These are phyloP conservation scores for Valencia hispanica DNA, from an alignment of 2,797 vertebrate genomes.

Conservation along the genomic window DNA sequence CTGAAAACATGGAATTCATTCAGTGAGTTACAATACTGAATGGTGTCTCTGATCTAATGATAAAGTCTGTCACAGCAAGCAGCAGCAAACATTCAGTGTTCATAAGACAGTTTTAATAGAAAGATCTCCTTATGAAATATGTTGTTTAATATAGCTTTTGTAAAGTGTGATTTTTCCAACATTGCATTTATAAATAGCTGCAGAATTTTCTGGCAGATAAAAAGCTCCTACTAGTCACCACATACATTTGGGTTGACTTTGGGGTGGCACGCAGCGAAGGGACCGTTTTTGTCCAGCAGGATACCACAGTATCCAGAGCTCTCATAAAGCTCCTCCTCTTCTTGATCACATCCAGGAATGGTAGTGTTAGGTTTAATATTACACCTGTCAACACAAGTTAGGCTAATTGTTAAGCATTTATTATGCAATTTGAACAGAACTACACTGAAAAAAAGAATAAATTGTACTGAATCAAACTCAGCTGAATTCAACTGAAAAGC, in stretches of 20 bases:
- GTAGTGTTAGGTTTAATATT: constrained; percentile 68
- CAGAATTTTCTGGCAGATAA: background rate
- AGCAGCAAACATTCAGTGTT: background rate
- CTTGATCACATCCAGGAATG: constrained; percentile 67
- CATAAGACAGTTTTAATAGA: background rate
- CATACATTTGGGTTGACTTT: constrained; percentile 79
- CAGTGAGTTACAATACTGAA: background rate
- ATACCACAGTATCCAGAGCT: constrained; percentile 77
- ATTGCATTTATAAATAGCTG: background rate
- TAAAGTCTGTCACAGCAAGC: background rate
- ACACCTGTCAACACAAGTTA: constrained; percentile 62
- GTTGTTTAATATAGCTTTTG: background rate
- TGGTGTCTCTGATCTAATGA: background rate
- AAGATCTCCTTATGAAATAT: background rate
- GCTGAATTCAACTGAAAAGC: background rate
- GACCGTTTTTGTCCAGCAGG: constrained; percentile 74
- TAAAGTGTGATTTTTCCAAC: background rate
- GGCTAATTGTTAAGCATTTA: background rate
- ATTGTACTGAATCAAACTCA: background rate
- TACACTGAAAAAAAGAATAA: background rate
- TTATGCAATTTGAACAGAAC: background rate
- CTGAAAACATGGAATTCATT: constrained; percentile 49
- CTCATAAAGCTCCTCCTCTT: constrained; percentile 69
- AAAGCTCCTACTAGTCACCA: background rate
- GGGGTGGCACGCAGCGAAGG: constrained; percentile 78